Conservation (phyloP, 2,888 invertebrate genomes). For the Dolomedes plantarius region DNA sequence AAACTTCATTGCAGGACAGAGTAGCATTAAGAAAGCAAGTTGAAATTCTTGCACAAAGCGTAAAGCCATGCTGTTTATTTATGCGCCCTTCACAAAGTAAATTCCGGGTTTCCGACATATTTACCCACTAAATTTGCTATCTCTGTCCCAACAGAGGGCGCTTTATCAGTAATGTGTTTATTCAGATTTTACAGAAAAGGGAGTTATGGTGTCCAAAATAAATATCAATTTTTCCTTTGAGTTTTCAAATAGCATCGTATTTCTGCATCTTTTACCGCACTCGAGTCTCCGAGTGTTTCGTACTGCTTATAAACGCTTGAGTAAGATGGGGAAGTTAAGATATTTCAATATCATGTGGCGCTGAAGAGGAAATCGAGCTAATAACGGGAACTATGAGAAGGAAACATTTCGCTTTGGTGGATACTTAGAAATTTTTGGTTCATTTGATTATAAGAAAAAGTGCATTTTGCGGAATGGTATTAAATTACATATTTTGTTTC, state of each 20-base stretch:
- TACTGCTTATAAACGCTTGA: conserved; percentile 22
- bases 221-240: conserved; percentile 13
- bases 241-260: conserved; percentile 15
- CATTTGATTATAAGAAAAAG: too few relatives aligned
- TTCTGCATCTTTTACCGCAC: neutral
- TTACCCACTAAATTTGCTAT: conserved; percentile 31
- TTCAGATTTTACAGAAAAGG: conserved; percentile 34
- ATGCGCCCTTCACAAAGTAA: neutral
- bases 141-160: conserved; percentile 23
- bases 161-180: conserved; percentile 48
- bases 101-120: conserved; percentile 22
- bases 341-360: neutral
- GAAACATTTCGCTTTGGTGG: too few relatives aligned
- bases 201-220: neutral
- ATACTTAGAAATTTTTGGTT: too few relatives aligned
- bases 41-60: neutral
- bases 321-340: neutral
- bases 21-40: neutral
- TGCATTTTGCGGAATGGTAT: too few relatives aligned
- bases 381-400: too few relatives aligned
- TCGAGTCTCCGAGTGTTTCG: conserved; percentile 19
- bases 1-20: neutral
- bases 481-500: too few relatives aligned
- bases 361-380: neutral
- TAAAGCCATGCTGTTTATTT: neutral